phyloP scores from a whole-genome alignment of 2,888 invertebrate species.

The Drosophila limbata region DNA sequence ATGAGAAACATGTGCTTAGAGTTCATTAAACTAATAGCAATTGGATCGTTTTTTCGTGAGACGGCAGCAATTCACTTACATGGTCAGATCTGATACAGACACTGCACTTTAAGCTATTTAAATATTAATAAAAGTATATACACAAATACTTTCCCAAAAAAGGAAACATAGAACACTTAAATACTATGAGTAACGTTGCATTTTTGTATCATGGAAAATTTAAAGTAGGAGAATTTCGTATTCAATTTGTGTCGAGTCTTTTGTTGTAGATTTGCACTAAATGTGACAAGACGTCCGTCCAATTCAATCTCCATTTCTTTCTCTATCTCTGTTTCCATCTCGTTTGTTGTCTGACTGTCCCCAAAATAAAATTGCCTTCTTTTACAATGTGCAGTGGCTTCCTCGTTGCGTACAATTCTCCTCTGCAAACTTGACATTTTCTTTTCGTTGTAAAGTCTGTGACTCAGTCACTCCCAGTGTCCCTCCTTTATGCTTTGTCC shows the following conservation, averaged over 20 bases:
- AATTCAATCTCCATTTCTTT: slow-evolving; percentile 10
- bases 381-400: background rate
- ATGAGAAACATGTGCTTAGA: slow-evolving; percentile 3
- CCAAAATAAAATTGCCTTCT: slow-evolving; percentile 32
- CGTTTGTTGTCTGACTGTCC: slow-evolving; percentile 9
- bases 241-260: slow-evolving; percentile 65
- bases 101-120: slow-evolving; percentile 56
- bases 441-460: slow-evolving; percentile 35
- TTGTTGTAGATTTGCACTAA: slow-evolving; percentile 45
- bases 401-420: slow-evolving; percentile 17
- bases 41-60: slow-evolving; percentile 23
- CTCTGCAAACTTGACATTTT: slow-evolving; percentile 41
- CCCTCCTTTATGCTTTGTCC: slow-evolving; percentile 15
- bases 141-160: background rate
- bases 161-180: slow-evolving; percentile 14
- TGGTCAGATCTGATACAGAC: slow-evolving; percentile 12
- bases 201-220: slow-evolving; percentile 19
- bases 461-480: slow-evolving; percentile 19
- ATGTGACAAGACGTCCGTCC: slow-evolving; percentile 60
- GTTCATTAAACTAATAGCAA: slow-evolving; percentile 52
- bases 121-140: slow-evolving; percentile 54
- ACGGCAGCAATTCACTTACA: slow-evolving; percentile 6
- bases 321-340: background rate
- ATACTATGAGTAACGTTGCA: slow-evolving; percentile 38
- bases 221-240: slow-evolving; percentile 55